Conservation (phyloP, 2,113 vertebrate genomes). For the Carollia perspicillata region DNA sequence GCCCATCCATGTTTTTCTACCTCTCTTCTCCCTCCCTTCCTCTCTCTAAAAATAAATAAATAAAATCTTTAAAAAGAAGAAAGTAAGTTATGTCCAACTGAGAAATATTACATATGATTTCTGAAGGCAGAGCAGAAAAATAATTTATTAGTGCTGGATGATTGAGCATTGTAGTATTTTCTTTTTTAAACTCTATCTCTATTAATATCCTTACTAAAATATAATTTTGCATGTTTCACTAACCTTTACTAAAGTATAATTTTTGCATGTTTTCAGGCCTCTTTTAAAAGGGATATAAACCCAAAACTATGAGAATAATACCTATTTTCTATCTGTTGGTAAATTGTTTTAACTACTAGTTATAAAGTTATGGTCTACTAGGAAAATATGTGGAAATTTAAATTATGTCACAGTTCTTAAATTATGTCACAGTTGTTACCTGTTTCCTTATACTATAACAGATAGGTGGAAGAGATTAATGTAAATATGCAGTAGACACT, state of each 20-base stretch:
- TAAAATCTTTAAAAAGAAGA: background rate
- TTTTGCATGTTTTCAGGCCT: background rate
- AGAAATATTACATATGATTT: too few species aligned
- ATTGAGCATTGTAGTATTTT: background rate
- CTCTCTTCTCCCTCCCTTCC: background rate
- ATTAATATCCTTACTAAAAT: background rate
- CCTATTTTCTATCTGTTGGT: background rate
- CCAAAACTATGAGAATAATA: background rate
- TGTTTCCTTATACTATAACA: background rate
- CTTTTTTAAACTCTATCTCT: background rate
- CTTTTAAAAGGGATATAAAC: constrained; percentile 2
- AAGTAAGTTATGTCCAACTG: too few species aligned
- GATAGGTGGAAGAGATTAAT: background rate
- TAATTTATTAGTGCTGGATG: background rate
- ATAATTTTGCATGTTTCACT: background rate
- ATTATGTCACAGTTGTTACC: background rate
- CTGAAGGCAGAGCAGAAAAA: background rate
- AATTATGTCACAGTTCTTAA: background rate
- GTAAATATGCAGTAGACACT: background rate
- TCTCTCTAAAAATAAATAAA: background rate
- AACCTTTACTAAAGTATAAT: background rate
- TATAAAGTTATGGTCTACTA: background rate
- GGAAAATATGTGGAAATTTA: background rate
- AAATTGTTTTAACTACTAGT: background rate
- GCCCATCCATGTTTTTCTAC: too few species aligned